Evolutionary conservation across 2,113 vertebrate genomes (phyloP), one percentile per base, ranked within the genome.

Genomic region (Tragelaphus scriptus): DNA sequence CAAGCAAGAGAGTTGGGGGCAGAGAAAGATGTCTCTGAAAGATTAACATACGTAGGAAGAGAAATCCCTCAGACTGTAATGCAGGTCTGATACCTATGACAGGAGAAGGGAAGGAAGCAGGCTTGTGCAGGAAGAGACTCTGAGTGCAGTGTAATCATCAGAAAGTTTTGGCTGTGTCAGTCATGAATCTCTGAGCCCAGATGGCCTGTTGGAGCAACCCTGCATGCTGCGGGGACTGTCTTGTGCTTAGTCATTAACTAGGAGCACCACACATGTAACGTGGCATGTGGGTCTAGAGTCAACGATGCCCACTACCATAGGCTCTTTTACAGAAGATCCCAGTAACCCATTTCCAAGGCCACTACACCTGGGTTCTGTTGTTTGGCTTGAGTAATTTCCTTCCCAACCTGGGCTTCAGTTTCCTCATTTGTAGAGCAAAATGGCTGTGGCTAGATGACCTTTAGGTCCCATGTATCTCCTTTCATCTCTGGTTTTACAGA

Each of bases 391-490:
- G 59, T 9, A 89, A 92, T n/a, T 92, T 77, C 19, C 36, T 75
- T 92, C 14, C 32, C 65, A 40, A 23, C 17, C 68, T 88, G 59
- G 86, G 28, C 49, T 95, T 95, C 21, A 12, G 17, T 61, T 92
- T 96, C 47, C 92, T 96, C 30, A 23, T 77, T 82, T 93, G 44
- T 59, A 61, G 91, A 94, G 32, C 14, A 75, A 88, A 95, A 28
- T 81, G 40, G 17, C 61, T 85, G 19, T 23, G 17, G 12, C 7
- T 58, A 61, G 89, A 71, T 63, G 8, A 68, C 80, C 51, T 94
- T 68, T 32, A n/a, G 82, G 26, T 81, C n/a, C 56, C 58, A 40
- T 4, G 53, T 7, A 61, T 32, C 61, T 59, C 58, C 85, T 96
- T 90, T 15, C 28, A 59, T 75, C 47, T 94, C 94, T 77, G 68